Evolutionary conservation across 2,888 invertebrate species (phyloP).

Genomic region (Drosophila rubida): DNA sequence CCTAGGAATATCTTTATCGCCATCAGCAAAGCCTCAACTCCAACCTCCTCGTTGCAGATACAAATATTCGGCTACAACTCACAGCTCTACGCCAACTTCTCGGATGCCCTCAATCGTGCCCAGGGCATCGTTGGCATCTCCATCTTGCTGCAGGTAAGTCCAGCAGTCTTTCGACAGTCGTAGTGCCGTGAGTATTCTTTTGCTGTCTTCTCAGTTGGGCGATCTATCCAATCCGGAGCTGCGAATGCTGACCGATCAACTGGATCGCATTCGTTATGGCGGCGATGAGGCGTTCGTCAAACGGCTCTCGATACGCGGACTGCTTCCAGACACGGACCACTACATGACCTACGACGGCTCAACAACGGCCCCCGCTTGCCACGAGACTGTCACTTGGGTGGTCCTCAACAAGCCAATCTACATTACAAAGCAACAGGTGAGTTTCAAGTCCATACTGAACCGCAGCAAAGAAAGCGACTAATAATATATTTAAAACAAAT

Average conservation of each 20-base stretch:
- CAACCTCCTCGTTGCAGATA: slow-evolving; percentile 91
- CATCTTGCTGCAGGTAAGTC: slow-evolving; percentile 97
- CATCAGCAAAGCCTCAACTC: background rate
- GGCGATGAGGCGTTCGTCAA: slow-evolving; percentile 94
- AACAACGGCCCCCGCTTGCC: slow-evolving; percentile 98
- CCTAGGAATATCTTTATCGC: background rate
- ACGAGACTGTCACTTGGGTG: slow-evolving; percentile 99
- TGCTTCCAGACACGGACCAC: slow-evolving; percentile 96
- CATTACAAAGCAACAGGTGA: slow-evolving; percentile 98
- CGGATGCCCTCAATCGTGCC: slow-evolving; percentile 96
- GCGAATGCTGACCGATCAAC: slow-evolving; percentile 95
- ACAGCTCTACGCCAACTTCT: slow-evolving; percentile 98
- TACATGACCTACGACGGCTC: slow-evolving; percentile 99
- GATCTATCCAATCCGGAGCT: slow-evolving; percentile 96
- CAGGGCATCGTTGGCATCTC: slow-evolving; percentile 98
- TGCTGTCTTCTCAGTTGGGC: slow-evolving; percentile 89
- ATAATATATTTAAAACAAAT: no score
- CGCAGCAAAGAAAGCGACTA: no score
- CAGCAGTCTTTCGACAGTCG: no score
- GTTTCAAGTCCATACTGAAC: no score
- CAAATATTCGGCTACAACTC: slow-evolving; percentile 99
- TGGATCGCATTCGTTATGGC: slow-evolving; percentile 96
- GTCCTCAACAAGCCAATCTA: slow-evolving; percentile 99
- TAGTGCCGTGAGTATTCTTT: no score
- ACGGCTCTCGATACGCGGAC: slow-evolving; percentile 93